phyloP scores from a whole-genome alignment of 2,797 vertebrate species.

The Gymnoscopelus microlampas region DNA sequence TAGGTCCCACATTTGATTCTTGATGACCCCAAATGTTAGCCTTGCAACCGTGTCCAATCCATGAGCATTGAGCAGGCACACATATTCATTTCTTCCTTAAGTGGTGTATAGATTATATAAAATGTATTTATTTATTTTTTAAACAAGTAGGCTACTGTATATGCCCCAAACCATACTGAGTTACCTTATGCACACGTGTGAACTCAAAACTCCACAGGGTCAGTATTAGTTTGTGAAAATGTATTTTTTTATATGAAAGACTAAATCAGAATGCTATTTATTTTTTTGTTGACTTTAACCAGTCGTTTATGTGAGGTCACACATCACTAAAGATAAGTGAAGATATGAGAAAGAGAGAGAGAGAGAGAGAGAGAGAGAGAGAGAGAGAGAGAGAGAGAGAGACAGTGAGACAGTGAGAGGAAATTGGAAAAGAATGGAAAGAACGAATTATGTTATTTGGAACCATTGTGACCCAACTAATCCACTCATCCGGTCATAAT shows the following conservation, averaged over 20 bases:
- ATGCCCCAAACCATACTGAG: slow-evolving; percentile 24
- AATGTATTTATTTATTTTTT: too few species aligned
- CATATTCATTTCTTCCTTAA: too few species aligned
- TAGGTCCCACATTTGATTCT: too few species aligned
- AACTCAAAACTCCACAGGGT: slow-evolving; percentile 35
- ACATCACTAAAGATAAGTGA: neutral
- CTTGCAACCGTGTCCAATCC: too few species aligned
- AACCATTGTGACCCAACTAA: neutral
- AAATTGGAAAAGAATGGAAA: neutral
- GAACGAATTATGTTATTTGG: neutral
- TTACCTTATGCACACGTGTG: slow-evolving; percentile 44
- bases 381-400: neutral
- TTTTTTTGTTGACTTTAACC: slow-evolving; percentile 37
- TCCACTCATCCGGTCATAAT: too few species aligned
- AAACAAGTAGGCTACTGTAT: too few species aligned
- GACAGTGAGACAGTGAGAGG: neutral
- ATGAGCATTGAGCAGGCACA: too few species aligned
- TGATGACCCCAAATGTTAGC: too few species aligned
- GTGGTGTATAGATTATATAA: too few species aligned
- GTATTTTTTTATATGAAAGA: slow-evolving; percentile 37
- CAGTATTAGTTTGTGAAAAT: slow-evolving; percentile 60
- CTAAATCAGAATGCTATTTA: slow-evolving; percentile 44
- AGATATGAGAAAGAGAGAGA: neutral
- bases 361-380: neutral
- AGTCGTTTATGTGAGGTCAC: slow-evolving; percentile 13